These are phyloP conservation scores for Campoplex nolae DNA, from an alignment of 2,888 invertebrate genomes.

Conservation along the genomic window DNA sequence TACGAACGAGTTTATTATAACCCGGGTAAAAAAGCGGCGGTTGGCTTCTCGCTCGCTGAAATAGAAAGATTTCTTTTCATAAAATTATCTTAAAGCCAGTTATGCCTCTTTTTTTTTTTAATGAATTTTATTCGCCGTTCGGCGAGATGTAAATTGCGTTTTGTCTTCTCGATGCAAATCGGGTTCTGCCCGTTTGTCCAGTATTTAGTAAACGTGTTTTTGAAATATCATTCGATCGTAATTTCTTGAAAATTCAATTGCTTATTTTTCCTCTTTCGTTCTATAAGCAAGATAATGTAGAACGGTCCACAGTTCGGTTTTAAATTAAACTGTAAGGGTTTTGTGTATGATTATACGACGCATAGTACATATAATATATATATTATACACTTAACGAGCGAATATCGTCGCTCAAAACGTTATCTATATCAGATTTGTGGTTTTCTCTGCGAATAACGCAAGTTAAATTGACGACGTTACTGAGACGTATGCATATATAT, in stretches of 20 bases:
- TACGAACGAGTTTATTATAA: background rate
- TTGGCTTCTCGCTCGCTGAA: constrained; percentile 12
- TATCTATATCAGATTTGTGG: constrained; percentile 19
- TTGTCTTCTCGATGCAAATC: background rate
- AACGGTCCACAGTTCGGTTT: constrained; percentile 16
- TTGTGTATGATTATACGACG: constrained; percentile 31
- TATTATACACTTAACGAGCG: constrained; percentile 34
- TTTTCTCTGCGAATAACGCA: constrained; percentile 31
- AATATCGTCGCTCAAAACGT: constrained; percentile 42
- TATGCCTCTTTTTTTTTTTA: background rate
- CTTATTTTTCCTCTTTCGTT: constrained; percentile 14
- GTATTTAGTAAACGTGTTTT: constrained; percentile 18
- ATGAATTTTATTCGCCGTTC: constrained; percentile 1
- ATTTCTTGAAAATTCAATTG: background rate
- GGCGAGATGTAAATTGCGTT: constrained; percentile 15
- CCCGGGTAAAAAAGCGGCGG: background rate
- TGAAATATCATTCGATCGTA: background rate
- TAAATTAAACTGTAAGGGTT: constrained; percentile 35
- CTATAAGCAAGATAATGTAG: constrained; percentile 35
- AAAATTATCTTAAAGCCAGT: constrained; percentile 13
- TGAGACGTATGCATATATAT: constrained; percentile 51
- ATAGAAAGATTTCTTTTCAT: constrained; percentile 20
- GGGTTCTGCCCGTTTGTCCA: constrained; percentile 18
- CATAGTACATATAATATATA: constrained; percentile 36
- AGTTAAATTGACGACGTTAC: constrained; percentile 58